Percentiles rank a stretch among this genome's conserved stretches.
These are phyloP conservation scores for Galaxias olidus DNA, from an alignment of 2,797 vertebrate species.

Conservation along the genomic window DNA sequence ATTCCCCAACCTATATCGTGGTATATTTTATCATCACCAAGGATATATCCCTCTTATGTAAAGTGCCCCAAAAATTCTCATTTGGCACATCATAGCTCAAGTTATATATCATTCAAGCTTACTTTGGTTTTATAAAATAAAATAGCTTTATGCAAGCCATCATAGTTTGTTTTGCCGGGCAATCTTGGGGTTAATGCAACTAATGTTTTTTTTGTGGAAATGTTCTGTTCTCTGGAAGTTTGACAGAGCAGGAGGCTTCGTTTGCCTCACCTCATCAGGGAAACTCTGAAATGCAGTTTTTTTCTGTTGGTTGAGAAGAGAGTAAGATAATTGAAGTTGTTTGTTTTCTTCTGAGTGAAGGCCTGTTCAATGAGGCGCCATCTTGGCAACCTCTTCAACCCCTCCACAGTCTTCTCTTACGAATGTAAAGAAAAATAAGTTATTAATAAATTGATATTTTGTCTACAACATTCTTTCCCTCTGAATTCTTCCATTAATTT, in stretches of 20 bases:
- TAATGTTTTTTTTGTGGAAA: conserved; percentile 42
- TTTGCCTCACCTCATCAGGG: conserved; percentile 86
- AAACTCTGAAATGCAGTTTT: conserved; percentile 83
- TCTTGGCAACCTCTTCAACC: conserved; percentile 40
- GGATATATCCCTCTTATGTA: conserved; percentile 15
- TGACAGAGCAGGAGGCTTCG: conserved; percentile 74
- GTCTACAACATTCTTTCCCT: conserved; percentile 79
- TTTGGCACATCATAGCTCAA: not conserved
- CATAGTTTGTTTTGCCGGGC: conserved; percentile 10
- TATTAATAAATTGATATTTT: conserved; percentile 99
- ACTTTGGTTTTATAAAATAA: not conserved
- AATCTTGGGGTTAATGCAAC: conserved; percentile 49
- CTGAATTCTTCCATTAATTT: conserved; percentile 22
- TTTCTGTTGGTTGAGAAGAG: conserved; percentile 46
- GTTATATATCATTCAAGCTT: not conserved
- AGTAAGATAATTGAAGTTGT: conserved; percentile 37
- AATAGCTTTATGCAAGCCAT: conserved; percentile 8
- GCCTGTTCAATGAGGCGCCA: conserved; percentile 47
- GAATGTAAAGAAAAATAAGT: conserved; percentile 98
- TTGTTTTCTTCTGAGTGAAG: conserved; percentile 38
- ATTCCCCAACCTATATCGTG: conserved; percentile 12
- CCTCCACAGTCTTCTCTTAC: conserved; percentile 79
- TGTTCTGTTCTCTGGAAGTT: conserved; percentile 47
- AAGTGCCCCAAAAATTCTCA: conserved; percentile 1
- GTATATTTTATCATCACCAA: not conserved